These are phyloP conservation scores for Tryphoninae sp. DNA, from an alignment of 2,888 invertebrate species.

Conservation along the genomic window DNA sequence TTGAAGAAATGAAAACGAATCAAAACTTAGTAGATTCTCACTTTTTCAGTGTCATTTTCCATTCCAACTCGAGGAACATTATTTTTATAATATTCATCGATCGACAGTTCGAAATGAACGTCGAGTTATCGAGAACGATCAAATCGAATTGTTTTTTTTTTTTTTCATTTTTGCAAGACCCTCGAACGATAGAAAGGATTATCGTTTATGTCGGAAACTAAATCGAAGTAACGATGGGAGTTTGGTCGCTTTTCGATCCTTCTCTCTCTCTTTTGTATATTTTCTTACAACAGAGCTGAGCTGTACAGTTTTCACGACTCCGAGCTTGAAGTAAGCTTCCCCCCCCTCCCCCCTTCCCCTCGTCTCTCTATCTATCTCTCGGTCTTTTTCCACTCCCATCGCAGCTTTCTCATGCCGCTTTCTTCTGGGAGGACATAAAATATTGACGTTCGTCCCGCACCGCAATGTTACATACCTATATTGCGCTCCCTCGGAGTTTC, in stretches of 20 bases:
- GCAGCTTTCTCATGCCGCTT: slow-evolving; percentile 28
- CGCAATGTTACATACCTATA: slow-evolving; percentile 50
- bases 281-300: slow-evolving; percentile 37
- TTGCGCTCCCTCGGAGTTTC: slow-evolving; percentile 11
- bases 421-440: slow-evolving; percentile 58
- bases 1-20: too few relatives aligned
- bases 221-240: slow-evolving; percentile 5
- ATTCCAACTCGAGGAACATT: too few relatives aligned
- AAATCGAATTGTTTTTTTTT: too few relatives aligned
- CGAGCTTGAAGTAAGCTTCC: slow-evolving; percentile 9
- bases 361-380: neutral
- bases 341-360: neutral
- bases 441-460: slow-evolving; percentile 55
- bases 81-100: too few relatives aligned
- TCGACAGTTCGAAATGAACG: too few relatives aligned
- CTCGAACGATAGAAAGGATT: slow-evolving; percentile 15
- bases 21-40: too few relatives aligned
- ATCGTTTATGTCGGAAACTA: slow-evolving; percentile 21
- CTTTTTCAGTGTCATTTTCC: too few relatives aligned
- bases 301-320: slow-evolving; percentile 4
- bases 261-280: neutral
- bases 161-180: too few relatives aligned
- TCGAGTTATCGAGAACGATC: too few relatives aligned
- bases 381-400: neutral
- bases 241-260: slow-evolving; percentile 25